Percentiles rank a stretch among this genome's conserved stretches.
Evolutionary conservation across 1,140 invertebrate species (phyloP).

Genomic region (Luehdorfia chinensis): DNA sequence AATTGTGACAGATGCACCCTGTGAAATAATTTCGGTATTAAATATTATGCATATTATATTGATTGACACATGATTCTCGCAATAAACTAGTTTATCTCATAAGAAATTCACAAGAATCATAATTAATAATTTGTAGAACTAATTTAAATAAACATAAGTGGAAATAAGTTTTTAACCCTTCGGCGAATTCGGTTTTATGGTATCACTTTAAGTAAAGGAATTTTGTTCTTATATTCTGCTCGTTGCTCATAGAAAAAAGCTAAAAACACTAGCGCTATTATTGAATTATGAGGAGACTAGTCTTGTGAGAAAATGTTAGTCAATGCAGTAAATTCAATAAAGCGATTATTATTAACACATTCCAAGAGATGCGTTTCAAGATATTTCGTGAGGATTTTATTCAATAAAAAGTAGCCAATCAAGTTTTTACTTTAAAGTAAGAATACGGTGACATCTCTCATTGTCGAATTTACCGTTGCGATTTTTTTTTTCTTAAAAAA

Average conservation of each 20-base stretch:
- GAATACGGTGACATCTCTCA: constrained; percentile 55
- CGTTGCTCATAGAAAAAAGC: too few species aligned
- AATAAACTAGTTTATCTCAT: constrained; percentile 52
- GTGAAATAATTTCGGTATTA: constrained; percentile 36
- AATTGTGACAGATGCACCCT: constrained; percentile 42
- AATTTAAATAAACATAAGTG: constrained; percentile 10
- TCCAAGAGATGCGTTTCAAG: constrained; percentile 55
- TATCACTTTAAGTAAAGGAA: too few species aligned
- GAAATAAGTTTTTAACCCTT: constrained; percentile 7
- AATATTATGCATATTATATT: constrained; percentile 45
- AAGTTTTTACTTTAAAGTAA: constrained; percentile 71
- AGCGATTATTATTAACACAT: constrained; percentile 16
- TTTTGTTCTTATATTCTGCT: too few species aligned
- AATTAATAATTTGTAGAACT: constrained; percentile 25
- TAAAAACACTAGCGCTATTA: too few species aligned
- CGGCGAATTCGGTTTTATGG: neutral
- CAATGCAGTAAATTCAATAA: constrained; percentile 4
- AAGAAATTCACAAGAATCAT: constrained; percentile 36
- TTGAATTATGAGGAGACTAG: constrained; percentile 23
- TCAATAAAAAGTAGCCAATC: constrained; percentile 65
- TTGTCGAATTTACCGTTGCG: constrained; percentile 63
- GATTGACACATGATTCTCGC: constrained; percentile 57
- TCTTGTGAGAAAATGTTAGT: constrained; percentile 51
- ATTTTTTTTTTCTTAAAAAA: constrained; percentile 52
- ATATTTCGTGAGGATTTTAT: constrained; percentile 55